Base-by-base conservation (phyloP, 2,888 invertebrate genomes). In the Ashinkailepas kermadecensis region DNA sequence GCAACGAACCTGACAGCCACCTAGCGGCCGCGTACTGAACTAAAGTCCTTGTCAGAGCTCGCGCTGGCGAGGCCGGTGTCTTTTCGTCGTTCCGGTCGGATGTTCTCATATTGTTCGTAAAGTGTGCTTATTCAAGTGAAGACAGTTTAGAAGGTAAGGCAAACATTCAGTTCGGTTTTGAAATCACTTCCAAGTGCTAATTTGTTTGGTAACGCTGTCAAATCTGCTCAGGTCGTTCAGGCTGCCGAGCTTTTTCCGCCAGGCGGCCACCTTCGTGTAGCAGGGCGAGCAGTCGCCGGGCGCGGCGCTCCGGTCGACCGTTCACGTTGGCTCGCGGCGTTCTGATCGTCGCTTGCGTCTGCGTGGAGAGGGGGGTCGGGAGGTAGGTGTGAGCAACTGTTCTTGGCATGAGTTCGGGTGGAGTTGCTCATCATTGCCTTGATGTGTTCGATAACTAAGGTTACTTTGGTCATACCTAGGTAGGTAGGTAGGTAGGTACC, bases 1-100 rank as follows among this genome's bases (percentile, higher is more conserved):
- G 74, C 74, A 56, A 56, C 54, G 54, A 74, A 56, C 74, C 74
- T 74, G 18, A 8, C 21, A 7, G 54, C 74, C 74, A 74, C n/a
- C 74, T 74, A 74, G 13, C 74, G 74, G 74, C 74, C 74, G 74
- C 74, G 74, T 74, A 54, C 74, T 12, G 6, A 54, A 74, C 74
- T 54, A 54, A 23, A 39, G 70, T 15, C 70, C 70, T 70, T 70
- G 70, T 70, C 39, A 39, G 39, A 54, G 54, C 56, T 56, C 74
- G 74, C 56, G 74, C 21, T 56, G 74, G 74, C 56, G 56, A 39
- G 39, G 70, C 70, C 25, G 39, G 70, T 25, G 25, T 6, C 23
- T 15, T 15, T 39, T 13, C 70, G 25, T 15, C 2, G 70, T 13
- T 39, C 25, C 12, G 0, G 18, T 18, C 18, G 62, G 18, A 62